Evolutionary conservation across 1,140 invertebrate species (phyloP).

Genomic region (Dendrolimus punctatus): DNA sequence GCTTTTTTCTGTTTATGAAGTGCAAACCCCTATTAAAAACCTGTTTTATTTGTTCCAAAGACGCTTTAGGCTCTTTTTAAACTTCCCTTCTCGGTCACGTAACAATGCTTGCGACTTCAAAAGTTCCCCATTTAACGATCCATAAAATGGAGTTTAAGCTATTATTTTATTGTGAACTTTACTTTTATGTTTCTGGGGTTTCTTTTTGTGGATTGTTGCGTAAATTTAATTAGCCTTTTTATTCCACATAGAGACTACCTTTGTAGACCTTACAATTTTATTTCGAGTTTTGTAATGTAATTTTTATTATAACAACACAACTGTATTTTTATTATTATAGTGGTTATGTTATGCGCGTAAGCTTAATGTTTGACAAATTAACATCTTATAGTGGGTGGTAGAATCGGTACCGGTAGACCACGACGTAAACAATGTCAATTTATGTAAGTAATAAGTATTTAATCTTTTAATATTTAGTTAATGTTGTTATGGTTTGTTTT

Average conservation of each 20-base stretch:
- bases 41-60: slow-evolving; percentile 3
- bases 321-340: too few relatives aligned
- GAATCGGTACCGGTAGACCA: too few relatives aligned
- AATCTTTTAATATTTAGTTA: too few relatives aligned
- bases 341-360: too few relatives aligned
- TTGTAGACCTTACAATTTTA: too few relatives aligned
- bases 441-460: too few relatives aligned
- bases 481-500: too few relatives aligned
- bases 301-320: too few relatives aligned
- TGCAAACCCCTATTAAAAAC: slow-evolving; percentile 1
- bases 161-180: slow-evolving; percentile 5
- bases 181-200: slow-evolving; percentile 3
- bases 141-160: slow-evolving; percentile 3
- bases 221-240: slow-evolving; percentile 9
- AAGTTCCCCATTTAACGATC: neutral
- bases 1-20: slow-evolving; percentile 6
- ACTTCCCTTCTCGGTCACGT: slow-evolving; percentile 7
- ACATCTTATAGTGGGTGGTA: too few relatives aligned
- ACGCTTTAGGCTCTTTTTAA: slow-evolving; percentile 2
- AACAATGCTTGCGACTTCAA: slow-evolving; percentile 2
- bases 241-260: slow-evolving; percentile 2
- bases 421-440: too few relatives aligned
- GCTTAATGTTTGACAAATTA: too few relatives aligned
- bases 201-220: slow-evolving; percentile 3
- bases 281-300: too few relatives aligned